A percentile compares a stretch with the other conserved stretches of the same genome.
Conservation (phyloP, 2,888 invertebrate genomes). For the Horisme vitalbata region DNA sequence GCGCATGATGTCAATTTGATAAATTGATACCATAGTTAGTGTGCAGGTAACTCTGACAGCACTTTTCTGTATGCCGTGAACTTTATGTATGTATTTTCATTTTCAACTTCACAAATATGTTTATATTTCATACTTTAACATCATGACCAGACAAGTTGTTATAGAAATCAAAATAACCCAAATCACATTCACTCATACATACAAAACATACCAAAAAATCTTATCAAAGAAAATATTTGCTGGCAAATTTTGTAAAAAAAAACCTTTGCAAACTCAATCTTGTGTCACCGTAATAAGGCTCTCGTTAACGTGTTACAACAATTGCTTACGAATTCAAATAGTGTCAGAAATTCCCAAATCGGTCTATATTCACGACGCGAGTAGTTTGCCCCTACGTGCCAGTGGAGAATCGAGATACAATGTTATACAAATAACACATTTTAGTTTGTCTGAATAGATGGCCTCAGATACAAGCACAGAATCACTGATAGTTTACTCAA, state of each 20-base stretch:
- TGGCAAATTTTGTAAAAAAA: not conserved
- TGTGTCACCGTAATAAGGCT: conserved; percentile 3
- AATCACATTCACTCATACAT: too few species aligned
- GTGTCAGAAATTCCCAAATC: conserved; percentile 17
- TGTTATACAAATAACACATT: conserved; percentile 15
- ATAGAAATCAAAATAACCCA: not conserved
- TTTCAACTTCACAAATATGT: too few species aligned
- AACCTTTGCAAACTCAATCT: not conserved
- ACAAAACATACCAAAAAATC: too few species aligned
- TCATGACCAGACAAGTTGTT: too few species aligned
- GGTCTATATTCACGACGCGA: conserved; percentile 15
- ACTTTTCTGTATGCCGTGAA: too few species aligned
- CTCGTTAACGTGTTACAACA: not conserved
- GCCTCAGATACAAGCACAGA: not conserved
- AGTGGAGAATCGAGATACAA: conserved; percentile 7
- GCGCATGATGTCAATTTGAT: too few species aligned
- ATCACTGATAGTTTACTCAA: not conserved
- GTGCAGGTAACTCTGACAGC: too few species aligned
- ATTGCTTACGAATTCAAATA: conserved; percentile 16
- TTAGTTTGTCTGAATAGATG: conserved; percentile 1
- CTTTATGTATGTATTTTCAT: too few species aligned
- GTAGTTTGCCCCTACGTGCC: conserved; percentile 19
- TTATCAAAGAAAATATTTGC: not conserved
- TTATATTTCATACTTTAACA: too few species aligned
- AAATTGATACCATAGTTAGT: too few species aligned